Evolutionary conservation across 1,140 invertebrate genomes (phyloP).

Genomic region (Panagrolaimus sp.): DNA sequence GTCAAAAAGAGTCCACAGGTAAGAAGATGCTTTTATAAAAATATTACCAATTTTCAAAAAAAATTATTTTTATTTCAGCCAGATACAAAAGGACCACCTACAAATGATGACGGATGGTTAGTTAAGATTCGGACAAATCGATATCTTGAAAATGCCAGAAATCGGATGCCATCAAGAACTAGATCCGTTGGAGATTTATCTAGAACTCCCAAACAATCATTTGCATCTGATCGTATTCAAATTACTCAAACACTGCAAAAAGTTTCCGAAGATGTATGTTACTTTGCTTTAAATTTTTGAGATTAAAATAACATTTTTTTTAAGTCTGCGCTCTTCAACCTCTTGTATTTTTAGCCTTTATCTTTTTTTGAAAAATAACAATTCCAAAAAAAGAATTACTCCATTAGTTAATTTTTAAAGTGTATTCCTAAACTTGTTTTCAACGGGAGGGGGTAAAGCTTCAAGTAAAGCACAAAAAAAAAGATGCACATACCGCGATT

Average conservation of each 20-base stretch:
- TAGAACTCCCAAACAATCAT: background rate
- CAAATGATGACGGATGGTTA: slow-evolving; percentile 21
- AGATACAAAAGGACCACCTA: background rate
- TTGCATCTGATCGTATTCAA: slow-evolving; percentile 7
- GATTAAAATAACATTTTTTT: too few species aligned
- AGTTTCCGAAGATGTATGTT: too few species aligned
- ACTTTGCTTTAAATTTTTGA: too few species aligned
- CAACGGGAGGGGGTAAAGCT: too few species aligned
- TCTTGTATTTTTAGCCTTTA: too few species aligned
- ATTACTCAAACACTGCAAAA: background rate
- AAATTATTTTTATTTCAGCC: background rate
- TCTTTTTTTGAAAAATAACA: too few species aligned
- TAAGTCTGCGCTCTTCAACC: too few species aligned
- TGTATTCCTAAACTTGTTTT: slow-evolving; percentile 12
- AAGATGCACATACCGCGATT: too few species aligned
- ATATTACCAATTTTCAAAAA: background rate
- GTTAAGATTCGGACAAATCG: slow-evolving; percentile 18
- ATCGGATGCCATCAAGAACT: slow-evolving; percentile 20
- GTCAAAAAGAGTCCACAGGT: too few species aligned
- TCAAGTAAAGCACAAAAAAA: too few species aligned
- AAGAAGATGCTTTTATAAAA: too few species aligned
- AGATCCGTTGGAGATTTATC: slow-evolving; percentile 23
- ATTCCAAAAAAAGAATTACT: too few species aligned
- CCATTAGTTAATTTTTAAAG: slow-evolving; percentile 13
- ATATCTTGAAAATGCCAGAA: slow-evolving; percentile 22